A percentile compares a stretch with the other conserved stretches of the same genome.
phyloP scores from a whole-genome alignment of 2,888 invertebrate species.

The Mythimna vitellina region DNA sequence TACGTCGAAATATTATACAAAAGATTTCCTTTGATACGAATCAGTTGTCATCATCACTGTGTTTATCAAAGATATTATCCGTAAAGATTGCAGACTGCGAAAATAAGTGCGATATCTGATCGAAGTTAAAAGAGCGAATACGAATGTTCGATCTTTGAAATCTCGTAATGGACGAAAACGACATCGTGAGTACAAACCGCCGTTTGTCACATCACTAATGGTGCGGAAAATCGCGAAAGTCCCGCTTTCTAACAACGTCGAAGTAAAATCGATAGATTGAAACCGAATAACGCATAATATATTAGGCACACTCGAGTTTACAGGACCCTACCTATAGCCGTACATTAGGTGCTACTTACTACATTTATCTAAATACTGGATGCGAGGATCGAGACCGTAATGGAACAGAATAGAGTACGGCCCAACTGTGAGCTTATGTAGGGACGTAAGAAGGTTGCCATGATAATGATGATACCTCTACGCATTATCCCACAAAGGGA shows the following conservation, averaged over 20 bases:
- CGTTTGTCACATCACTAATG: constrained; percentile 88
- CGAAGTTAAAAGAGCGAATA: constrained; percentile 82
- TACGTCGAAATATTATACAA: constrained; percentile 11
- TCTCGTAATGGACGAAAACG: constrained; percentile 86
- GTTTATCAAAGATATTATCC: constrained; percentile 44
- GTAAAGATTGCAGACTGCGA: constrained; percentile 53
- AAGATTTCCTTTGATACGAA: constrained; percentile 29
- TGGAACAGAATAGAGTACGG: constrained; percentile 47
- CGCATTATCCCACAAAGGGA: constrained; percentile 64
- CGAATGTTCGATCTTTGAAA: constrained; percentile 84
- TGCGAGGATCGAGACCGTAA: constrained; percentile 48
- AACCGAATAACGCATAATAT: constrained; percentile 77
- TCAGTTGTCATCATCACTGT: constrained; percentile 37
- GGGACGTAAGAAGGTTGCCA: constrained; percentile 46
- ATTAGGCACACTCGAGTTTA: constrained; percentile 68
- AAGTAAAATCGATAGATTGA: constrained; percentile 82
- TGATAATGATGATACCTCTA: constrained; percentile 63
- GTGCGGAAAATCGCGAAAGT: constrained; percentile 85
- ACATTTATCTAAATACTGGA: constrained; percentile 61
- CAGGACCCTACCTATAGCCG: constrained; percentile 49
- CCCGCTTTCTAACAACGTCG: constrained; percentile 80
- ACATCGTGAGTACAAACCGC: constrained; percentile 85
- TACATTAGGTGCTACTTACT: constrained; percentile 52
- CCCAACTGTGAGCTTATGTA: constrained; percentile 50
- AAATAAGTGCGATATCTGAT: constrained; percentile 78